Conservation (phyloP, 2,888 invertebrate species). For the Micoletzkya japonica region DNA sequence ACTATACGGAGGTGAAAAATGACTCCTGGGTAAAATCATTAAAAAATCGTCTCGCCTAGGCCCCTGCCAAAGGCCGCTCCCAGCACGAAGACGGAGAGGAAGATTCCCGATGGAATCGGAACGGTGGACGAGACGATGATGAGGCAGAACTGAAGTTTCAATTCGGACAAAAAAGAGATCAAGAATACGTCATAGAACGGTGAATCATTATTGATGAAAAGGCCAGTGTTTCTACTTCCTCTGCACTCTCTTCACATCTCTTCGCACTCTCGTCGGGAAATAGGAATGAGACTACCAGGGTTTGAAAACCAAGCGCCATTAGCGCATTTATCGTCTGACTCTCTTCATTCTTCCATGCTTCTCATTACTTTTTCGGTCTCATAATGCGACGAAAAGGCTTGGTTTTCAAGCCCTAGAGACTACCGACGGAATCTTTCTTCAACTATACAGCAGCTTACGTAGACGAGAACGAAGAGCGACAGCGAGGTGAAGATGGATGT, state of each 20-base stretch:
- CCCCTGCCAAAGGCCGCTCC: slow-evolving; percentile 79
- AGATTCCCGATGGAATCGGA: slow-evolving; percentile 94
- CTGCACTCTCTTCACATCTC: neutral
- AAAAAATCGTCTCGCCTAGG: slow-evolving; percentile 15
- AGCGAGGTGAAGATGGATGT: slow-evolving; percentile 28
- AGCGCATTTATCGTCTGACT: no score
- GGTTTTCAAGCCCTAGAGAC: no score
- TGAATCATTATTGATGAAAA: slow-evolving; percentile 19
- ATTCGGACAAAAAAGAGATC: no score
- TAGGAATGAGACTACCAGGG: no score
- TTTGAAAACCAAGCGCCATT: no score
- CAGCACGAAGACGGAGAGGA: slow-evolving; percentile 95
- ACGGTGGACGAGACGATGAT: slow-evolving; percentile 86
- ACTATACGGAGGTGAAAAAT: no score
- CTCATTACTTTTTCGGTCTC: no score
- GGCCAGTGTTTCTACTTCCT: neutral
- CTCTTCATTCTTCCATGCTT: no score
- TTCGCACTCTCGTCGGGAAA: neutral
- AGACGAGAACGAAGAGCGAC: slow-evolving; percentile 37
- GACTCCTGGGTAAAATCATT: neutral
- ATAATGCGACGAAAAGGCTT: no score
- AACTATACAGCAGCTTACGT: slow-evolving; percentile 31
- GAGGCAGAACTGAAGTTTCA: slow-evolving; percentile 77
- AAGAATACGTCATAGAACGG: neutral
- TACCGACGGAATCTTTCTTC: neutral